Percentiles rank a stretch among this genome's conserved stretches.
phyloP scores from a whole-genome alignment of 2,888 invertebrate species.

The Polyommatus iphigenia region DNA sequence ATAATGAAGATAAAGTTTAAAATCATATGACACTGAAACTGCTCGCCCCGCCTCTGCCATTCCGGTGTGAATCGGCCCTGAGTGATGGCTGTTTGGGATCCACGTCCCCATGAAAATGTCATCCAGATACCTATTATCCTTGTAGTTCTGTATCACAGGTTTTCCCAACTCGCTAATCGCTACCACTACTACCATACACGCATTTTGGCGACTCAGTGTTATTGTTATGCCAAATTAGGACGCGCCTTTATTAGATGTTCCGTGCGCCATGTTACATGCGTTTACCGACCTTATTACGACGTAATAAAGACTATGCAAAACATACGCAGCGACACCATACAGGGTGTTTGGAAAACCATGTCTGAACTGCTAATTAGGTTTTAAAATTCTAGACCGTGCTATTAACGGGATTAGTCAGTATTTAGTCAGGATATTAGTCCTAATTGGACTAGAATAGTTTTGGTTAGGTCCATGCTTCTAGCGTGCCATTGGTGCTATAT shows the following conservation, averaged over 20 bases:
- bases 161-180: conserved; percentile 4
- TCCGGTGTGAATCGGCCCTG: too few relatives aligned
- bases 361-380: conserved; percentile 21
- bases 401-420: conserved; percentile 25
- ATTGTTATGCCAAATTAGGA: conserved; percentile 57
- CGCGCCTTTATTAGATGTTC: conserved; percentile 42
- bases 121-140: too few relatives aligned
- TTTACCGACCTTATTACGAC: not conserved
- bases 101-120: too few relatives aligned
- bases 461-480: not conserved
- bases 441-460: not conserved
- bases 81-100: too few relatives aligned
- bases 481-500: not conserved
- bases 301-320: not conserved
- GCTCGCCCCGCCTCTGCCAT: too few relatives aligned
- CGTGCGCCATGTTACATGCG: conserved; percentile 18
- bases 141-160: too few relatives aligned
- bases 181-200: conserved; percentile 24
- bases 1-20: too few relatives aligned
- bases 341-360: not conserved
- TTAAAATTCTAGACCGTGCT: conserved; percentile 21
- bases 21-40: too few relatives aligned
- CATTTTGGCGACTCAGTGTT: conserved; percentile 44
- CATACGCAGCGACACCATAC: not conserved
- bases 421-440: conserved; percentile 20